phyloP scores from a whole-genome alignment of 2,797 vertebrate species.

The Sebastes matsubarae region DNA sequence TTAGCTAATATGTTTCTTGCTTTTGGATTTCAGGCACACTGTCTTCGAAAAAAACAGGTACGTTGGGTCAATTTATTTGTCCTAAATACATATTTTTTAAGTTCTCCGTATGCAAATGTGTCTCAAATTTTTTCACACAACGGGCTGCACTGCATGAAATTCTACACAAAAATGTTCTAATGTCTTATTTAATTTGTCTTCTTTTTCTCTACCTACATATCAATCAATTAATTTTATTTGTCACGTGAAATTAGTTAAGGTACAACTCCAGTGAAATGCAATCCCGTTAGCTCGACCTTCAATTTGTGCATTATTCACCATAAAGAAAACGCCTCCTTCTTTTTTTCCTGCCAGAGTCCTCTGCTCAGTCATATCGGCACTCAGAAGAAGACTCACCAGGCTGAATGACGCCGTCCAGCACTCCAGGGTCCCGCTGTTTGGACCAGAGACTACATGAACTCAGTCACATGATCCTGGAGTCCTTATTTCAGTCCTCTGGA shows the following conservation, averaged over 20 bases:
- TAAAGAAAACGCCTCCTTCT: not conserved
- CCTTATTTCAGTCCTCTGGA: no score
- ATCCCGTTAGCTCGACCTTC: not conserved
- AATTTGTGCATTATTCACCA: not conserved
- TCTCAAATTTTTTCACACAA: not conserved
- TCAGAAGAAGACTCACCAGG: not conserved
- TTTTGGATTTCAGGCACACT: not conserved
- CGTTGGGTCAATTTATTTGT: no score
- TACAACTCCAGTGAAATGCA: no score
- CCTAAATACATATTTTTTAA: no score
- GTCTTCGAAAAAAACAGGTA: not conserved
- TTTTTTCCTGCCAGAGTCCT: not conserved
- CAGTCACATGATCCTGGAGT: no score
- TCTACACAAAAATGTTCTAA: not conserved
- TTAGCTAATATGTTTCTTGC: not conserved
- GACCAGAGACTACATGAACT: no score
- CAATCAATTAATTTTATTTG: not conserved
- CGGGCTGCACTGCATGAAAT: not conserved
- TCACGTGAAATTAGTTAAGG: not conserved
- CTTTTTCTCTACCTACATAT: not conserved
- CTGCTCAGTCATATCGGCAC: no score
- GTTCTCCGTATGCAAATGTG: not conserved
- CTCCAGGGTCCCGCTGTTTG: not conserved
- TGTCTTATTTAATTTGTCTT: no score
- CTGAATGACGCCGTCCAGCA: not conserved